Percentiles rank a stretch among this genome's conserved stretches.
Evolutionary conservation across 2,113 vertebrate genomes (phyloP).

Genomic region (Paralichthys olivaceus): DNA sequence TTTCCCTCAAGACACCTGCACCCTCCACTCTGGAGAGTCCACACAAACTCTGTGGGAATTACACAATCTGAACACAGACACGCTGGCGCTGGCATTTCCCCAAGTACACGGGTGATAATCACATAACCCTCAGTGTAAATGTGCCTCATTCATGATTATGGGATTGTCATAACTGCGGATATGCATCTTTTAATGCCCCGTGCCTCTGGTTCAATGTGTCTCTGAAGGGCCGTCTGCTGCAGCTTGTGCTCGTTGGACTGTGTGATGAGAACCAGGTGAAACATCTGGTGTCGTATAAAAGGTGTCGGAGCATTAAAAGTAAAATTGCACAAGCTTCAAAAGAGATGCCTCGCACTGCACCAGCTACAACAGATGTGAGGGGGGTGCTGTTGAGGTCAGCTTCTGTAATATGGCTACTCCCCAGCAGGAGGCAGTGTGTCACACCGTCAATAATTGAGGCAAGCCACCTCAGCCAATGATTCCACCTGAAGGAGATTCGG

Average conservation of each 20-base stretch:
- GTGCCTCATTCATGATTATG: constrained; percentile 51
- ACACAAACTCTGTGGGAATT: constrained; percentile 10
- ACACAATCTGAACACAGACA: constrained; percentile 5
- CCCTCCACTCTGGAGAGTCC: not conserved
- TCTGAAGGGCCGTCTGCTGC: constrained; percentile 48
- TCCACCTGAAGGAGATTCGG: constrained; percentile 18
- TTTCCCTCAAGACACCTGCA: constrained; percentile 9
- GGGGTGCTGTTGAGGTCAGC: constrained; percentile 53
- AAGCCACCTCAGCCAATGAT: constrained; percentile 5
- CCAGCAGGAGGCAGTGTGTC: constrained; percentile 59
- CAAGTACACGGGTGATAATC: constrained; percentile 50
- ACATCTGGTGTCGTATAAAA: constrained; percentile 72
- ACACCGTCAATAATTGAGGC: constrained; percentile 6
- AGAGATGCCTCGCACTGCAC: constrained; percentile 25
- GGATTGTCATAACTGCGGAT: constrained; percentile 49
- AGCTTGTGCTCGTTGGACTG: constrained; percentile 41
- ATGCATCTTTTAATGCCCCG: constrained; percentile 50
- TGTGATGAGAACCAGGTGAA: constrained; percentile 66
- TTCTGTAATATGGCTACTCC: constrained; percentile 9
- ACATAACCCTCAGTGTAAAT: constrained; percentile 55
- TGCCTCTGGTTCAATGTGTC: constrained; percentile 37
- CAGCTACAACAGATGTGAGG: constrained; percentile 46
- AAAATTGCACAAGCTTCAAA: constrained; percentile 33
- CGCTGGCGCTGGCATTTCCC: constrained; percentile 17
- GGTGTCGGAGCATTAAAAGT: constrained; percentile 55